These are phyloP conservation scores for Polydrusus pterygomalis DNA, from an alignment of 2,888 invertebrate species.

Conservation along the genomic window DNA sequence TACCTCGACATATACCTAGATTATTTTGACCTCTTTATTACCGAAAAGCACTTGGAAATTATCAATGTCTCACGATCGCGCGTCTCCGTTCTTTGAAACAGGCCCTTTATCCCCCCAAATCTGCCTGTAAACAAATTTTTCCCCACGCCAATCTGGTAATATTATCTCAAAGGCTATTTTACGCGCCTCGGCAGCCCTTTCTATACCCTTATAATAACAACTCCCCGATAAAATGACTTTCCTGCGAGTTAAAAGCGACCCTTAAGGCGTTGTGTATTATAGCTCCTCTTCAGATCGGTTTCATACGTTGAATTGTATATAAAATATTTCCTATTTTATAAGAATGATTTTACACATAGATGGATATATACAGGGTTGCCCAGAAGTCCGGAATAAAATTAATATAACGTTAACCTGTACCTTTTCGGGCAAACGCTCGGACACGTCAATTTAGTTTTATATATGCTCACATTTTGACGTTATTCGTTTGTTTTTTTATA, in stretches of 20 bases:
- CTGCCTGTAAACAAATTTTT: constrained; percentile 41
- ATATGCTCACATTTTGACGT: no score
- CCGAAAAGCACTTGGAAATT: background rate
- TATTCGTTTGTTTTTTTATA: no score
- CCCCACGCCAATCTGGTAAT: constrained; percentile 38
- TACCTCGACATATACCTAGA: background rate
- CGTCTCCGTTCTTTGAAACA: background rate
- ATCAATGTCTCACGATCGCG: constrained; percentile 18
- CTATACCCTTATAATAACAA: constrained; percentile 39
- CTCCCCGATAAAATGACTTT: constrained; percentile 35
- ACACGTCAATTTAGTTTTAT: no score
- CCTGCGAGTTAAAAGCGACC: constrained; percentile 24
- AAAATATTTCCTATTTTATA: no score
- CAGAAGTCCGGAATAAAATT: no score
- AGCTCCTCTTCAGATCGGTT: constrained; percentile 15
- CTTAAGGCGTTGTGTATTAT: constrained; percentile 13
- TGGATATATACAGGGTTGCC: no score
- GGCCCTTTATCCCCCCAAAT: constrained; percentile 25
- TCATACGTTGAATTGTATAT: background rate
- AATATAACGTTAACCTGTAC: no score
- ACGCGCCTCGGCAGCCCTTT: constrained; percentile 20
- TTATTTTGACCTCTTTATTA: constrained; percentile 6
- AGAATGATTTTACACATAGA: no score
- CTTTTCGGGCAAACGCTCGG: no score
- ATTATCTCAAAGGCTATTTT: constrained; percentile 44